These are phyloP conservation scores for Drosophila heteroneura DNA, from an alignment of 2,888 invertebrate genomes.

Conservation along the genomic window DNA sequence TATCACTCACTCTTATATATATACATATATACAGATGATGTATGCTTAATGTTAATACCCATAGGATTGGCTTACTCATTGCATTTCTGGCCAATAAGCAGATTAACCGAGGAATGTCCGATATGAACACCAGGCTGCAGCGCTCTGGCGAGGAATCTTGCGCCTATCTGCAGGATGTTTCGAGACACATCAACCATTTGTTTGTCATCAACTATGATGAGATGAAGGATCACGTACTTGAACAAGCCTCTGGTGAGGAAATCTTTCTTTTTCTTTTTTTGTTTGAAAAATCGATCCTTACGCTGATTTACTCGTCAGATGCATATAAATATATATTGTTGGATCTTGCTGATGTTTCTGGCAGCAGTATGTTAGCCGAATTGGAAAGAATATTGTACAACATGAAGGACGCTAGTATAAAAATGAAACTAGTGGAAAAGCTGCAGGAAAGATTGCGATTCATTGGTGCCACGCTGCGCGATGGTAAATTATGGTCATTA, in stretches of 20 bases:
- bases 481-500: conserved; percentile 86
- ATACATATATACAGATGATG: no score
- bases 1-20: no score
- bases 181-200: conserved; percentile 89
- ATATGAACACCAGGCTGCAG: conserved; percentile 87
- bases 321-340: conserved; percentile 88
- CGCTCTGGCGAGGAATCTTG: conserved; percentile 89
- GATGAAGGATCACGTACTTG: conserved; percentile 88
- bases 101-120: conserved; percentile 89
- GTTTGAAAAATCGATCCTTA: no score
- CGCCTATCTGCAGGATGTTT: conserved; percentile 89
- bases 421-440: conserved; percentile 88
- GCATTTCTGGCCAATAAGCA: conserved; percentile 95
- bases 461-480: conserved; percentile 90
- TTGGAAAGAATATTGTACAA: conserved; percentile 90
- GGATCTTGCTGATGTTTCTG: conserved; percentile 90
- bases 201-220: conserved; percentile 91
- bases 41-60: neutral
- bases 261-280: neutral
- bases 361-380: conserved; percentile 91
- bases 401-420: conserved; percentile 88
- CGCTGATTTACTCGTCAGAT: conserved; percentile 47
- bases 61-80: conserved; percentile 95
- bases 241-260: conserved; percentile 88
- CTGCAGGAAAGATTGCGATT: conserved; percentile 89